These are phyloP conservation scores for Camponotus vicinus DNA, from an alignment of 1,140 invertebrate species.

Conservation along the genomic window DNA sequence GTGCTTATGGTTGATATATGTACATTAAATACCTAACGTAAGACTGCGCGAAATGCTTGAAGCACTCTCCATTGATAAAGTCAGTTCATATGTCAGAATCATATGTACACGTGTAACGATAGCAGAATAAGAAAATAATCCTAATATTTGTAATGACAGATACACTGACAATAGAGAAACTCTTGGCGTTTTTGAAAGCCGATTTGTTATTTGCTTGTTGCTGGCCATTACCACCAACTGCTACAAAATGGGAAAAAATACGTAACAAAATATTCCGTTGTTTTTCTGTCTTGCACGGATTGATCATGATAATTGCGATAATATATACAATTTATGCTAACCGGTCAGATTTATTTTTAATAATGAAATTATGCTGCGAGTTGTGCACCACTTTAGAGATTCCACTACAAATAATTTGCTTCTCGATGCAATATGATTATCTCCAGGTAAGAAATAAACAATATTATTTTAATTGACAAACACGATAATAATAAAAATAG, in stretches of 20 bases:
- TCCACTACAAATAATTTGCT: conserved; percentile 52
- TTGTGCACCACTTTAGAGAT: conserved; percentile 44
- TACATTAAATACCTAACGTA: too few relatives aligned
- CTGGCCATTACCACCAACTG: conserved; percentile 55
- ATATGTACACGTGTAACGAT: not conserved
- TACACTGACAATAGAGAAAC: conserved; percentile 26
- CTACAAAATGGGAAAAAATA: conserved; percentile 26
- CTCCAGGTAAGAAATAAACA: conserved; percentile 55
- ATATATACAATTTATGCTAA: conserved; percentile 51
- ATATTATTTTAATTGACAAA: not conserved
- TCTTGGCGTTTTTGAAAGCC: conserved; percentile 52
- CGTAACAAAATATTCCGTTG: conserved; percentile 44
- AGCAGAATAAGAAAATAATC: not conserved
- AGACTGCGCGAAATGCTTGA: not conserved
- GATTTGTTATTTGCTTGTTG: conserved; percentile 57
- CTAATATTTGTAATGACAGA: not conserved
- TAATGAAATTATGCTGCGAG: conserved; percentile 46
- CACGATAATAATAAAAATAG: not conserved
- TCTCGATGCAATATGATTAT: conserved; percentile 25
- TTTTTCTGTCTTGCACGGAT: conserved; percentile 20
- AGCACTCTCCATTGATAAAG: not conserved
- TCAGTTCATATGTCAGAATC: not conserved
- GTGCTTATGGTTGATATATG: not conserved
- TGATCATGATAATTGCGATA: conserved; percentile 52
- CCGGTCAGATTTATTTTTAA: conserved; percentile 28